phyloP scores from a whole-genome alignment of 2,888 invertebrate species.

The Harmothoe impar region DNA sequence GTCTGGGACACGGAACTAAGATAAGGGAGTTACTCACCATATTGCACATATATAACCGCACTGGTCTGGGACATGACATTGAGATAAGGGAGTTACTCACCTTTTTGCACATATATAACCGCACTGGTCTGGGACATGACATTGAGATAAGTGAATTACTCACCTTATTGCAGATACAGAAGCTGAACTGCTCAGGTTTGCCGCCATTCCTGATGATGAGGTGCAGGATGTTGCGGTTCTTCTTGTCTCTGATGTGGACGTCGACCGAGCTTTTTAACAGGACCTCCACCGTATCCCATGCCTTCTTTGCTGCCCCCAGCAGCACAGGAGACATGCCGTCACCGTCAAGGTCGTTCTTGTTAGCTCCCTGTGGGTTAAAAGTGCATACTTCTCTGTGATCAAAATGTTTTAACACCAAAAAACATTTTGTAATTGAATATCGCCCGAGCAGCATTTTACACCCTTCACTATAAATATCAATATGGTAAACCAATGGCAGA shows the following conservation, averaged over 20 bases:
- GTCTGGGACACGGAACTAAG: too few relatives aligned
- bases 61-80: too few relatives aligned
- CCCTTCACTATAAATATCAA: too few relatives aligned
- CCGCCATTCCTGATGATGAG: conserved; percentile 92
- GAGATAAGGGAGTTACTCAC: not conserved
- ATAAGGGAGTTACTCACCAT: too few relatives aligned
- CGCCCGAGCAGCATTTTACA: too few relatives aligned
- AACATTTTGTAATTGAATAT: too few relatives aligned
- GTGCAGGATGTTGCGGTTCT: conserved; percentile 92
- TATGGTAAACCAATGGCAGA: too few relatives aligned
- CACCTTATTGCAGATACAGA: conserved; percentile 44
- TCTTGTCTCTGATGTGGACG: conserved; percentile 90
- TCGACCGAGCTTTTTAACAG: conserved; percentile 90
- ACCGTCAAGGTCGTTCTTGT: conserved; percentile 91
- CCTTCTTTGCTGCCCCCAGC: conserved; percentile 91
- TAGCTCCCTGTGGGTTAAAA: conserved; percentile 87
- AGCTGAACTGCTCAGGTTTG: conserved; percentile 70
- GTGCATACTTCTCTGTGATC: too few relatives aligned
- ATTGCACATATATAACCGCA: too few relatives aligned
- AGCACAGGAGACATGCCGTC: conserved; percentile 91
- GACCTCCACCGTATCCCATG: conserved; percentile 91
- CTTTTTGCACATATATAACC: conserved; percentile 41
- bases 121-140: too few relatives aligned
- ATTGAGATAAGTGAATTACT: not conserved
- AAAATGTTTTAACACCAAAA: too few relatives aligned